A percentile compares a stretch with the other conserved stretches of the same genome.
phyloP scores from a whole-genome alignment of 2,888 invertebrate genomes.

The Melieria omissa region DNA sequence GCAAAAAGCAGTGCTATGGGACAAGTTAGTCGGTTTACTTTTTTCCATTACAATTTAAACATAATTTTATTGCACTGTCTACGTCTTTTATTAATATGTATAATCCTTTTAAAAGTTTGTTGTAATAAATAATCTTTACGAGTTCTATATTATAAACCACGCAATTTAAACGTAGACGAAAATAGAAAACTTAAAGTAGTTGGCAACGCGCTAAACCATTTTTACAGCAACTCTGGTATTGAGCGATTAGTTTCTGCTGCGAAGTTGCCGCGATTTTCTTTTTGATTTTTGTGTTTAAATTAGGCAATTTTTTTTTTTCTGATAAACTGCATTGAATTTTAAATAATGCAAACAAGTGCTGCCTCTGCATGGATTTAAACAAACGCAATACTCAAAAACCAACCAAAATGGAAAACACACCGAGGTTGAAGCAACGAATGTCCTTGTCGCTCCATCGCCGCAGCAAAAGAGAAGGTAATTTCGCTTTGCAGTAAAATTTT shows the following conservation, averaged over 20 bases:
- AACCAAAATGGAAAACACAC: slow-evolving; percentile 53
- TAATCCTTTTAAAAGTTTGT: no score
- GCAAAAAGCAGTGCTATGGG: no score
- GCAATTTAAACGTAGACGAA: not conserved
- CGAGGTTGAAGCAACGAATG: slow-evolving; percentile 50
- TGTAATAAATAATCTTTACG: no score
- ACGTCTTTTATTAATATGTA: no score
- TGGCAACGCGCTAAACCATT: no score
- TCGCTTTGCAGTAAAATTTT: not conserved
- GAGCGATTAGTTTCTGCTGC: not conserved
- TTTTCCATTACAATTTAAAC: not conserved
- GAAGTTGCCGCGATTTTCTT: slow-evolving; percentile 6
- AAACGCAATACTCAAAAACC: not conserved
- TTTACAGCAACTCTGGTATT: not conserved
- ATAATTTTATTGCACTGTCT: no score
- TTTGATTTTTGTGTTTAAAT: slow-evolving; percentile 9
- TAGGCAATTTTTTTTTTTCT: not conserved
- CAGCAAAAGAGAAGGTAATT: slow-evolving; percentile 43
- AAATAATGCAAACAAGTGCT: no score
- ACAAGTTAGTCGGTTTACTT: not conserved
- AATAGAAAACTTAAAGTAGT: not conserved
- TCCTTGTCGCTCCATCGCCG: slow-evolving; percentile 57
- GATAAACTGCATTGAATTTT: not conserved
- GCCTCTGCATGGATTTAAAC: not conserved
- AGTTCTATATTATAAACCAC: not conserved